Percentiles rank a stretch among this genome's conserved stretches.
phyloP scores from a whole-genome alignment of 2,888 invertebrate species.

The Brachyopa scutellaris region DNA sequence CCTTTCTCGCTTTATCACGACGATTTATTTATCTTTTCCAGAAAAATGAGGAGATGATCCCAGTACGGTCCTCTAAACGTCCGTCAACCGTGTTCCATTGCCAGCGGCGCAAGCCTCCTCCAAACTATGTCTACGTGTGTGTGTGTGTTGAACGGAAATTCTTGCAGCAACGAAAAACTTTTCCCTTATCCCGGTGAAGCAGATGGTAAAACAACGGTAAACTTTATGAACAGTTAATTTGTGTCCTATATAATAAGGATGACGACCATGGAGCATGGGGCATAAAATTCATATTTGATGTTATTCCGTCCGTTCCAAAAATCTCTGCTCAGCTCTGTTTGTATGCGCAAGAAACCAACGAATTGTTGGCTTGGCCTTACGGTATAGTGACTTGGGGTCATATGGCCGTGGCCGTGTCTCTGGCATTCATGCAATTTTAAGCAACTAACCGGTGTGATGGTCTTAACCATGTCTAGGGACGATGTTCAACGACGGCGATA shows the following conservation, averaged over 20 bases:
- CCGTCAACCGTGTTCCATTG: not conserved
- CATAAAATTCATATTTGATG: constrained; percentile 71
- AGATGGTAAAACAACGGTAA: constrained; percentile 68
- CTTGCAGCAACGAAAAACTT: constrained; percentile 41
- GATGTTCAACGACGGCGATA: constrained; percentile 37
- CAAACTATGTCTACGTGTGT: too few species aligned
- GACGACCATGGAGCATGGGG: constrained; percentile 36
- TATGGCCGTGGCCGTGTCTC: constrained; percentile 8
- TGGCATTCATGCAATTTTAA: constrained; percentile 69
- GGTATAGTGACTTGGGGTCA: not conserved
- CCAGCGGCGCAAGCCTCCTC: not conserved
- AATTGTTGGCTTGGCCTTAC: not conserved
- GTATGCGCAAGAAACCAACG: constrained; percentile 27
- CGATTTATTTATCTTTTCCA: not conserved
- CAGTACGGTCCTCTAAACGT: not conserved
- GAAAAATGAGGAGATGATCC: not conserved
- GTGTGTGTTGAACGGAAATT: constrained; percentile 37
- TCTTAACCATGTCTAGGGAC: constrained; percentile 35
- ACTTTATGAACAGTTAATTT: constrained; percentile 72
- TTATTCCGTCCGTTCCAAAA: constrained; percentile 43
- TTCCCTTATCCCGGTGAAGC: constrained; percentile 32
- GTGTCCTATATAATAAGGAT: constrained; percentile 35
- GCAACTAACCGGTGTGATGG: constrained; percentile 30
- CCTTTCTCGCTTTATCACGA: too few species aligned
- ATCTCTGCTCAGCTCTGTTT: constrained; percentile 64